phyloP scores from a whole-genome alignment of 2,113 vertebrate genomes.

The Hyla sarda region DNA sequence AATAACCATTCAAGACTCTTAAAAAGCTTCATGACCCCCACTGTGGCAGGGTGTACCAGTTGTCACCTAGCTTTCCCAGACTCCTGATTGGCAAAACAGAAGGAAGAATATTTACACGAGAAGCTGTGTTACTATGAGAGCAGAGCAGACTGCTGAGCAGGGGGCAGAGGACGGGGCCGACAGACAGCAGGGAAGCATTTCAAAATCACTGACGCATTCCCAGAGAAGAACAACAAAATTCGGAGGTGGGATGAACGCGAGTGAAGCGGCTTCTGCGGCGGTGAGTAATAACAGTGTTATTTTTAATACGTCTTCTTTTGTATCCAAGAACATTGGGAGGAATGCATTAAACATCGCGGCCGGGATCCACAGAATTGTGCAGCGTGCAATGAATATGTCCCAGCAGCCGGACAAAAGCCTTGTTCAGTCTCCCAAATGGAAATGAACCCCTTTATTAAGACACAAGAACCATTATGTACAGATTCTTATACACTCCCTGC shows the following conservation, averaged over 20 bases:
- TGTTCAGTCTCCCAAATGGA: constrained; percentile 8
- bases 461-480: constrained; percentile 9
- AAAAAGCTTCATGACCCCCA: not conserved
- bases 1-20: not conserved
- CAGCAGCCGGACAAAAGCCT: constrained; percentile 5
- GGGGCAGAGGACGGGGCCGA: constrained; percentile 8
- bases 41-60: too few relatives aligned
- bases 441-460: constrained; percentile 41
- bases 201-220: constrained; percentile 53
- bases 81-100: too few relatives aligned
- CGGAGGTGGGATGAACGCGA: constrained; percentile 43
- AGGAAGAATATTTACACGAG: too few relatives aligned
- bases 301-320: constrained; percentile 47
- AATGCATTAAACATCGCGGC: constrained; percentile 37
- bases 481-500: constrained; percentile 12
- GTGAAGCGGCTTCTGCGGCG: constrained; percentile 21
- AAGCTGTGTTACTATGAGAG: too few relatives aligned
- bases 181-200: constrained; percentile 35
- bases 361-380: not conserved
- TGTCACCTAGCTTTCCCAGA: not conserved
- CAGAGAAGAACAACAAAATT: constrained; percentile 42
- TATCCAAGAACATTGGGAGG: constrained; percentile 41
- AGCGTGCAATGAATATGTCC: constrained; percentile 26
- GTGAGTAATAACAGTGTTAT: constrained; percentile 52
- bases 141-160: not conserved